Percentiles rank a stretch among this genome's conserved stretches.
These are phyloP conservation scores for Aporophyla lueneburgensis DNA, from an alignment of 2,888 invertebrate species.

Conservation along the genomic window DNA sequence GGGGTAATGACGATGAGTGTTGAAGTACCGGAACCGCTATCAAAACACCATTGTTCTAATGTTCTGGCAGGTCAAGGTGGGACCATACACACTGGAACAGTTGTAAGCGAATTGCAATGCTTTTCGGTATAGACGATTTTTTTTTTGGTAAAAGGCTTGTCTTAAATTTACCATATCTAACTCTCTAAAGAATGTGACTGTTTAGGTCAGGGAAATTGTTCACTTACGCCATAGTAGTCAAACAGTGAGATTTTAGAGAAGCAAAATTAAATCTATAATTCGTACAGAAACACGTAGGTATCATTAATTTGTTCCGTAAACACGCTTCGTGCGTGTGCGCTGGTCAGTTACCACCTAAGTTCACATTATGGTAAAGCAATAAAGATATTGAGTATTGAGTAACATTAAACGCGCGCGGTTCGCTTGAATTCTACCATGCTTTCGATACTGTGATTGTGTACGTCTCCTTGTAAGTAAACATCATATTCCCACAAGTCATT, in stretches of 20 bases:
- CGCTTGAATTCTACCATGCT: neutral
- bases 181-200: neutral
- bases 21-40: constrained; percentile 31
- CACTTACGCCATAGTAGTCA: neutral
- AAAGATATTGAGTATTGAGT: no score
- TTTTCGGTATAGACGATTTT: neutral
- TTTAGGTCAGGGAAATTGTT: no score
- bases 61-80: constrained; percentile 18
- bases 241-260: neutral
- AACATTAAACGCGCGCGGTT: neutral
- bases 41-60: constrained; percentile 53
- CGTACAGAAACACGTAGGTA: neutral
- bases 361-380: no score
- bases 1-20: constrained; percentile 43
- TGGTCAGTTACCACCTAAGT: no score
- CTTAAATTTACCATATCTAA: neutral
- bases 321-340: neutral
- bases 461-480: neutral
- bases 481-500: constrained; percentile 27
- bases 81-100: neutral
- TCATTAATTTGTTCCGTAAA: neutral
- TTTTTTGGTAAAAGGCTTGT: neutral
- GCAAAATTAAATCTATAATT: neutral
- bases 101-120: neutral
- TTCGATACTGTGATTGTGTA: neutral